Conservation (phyloP, 2,113 vertebrate species). For the Scomber scombrus region DNA sequence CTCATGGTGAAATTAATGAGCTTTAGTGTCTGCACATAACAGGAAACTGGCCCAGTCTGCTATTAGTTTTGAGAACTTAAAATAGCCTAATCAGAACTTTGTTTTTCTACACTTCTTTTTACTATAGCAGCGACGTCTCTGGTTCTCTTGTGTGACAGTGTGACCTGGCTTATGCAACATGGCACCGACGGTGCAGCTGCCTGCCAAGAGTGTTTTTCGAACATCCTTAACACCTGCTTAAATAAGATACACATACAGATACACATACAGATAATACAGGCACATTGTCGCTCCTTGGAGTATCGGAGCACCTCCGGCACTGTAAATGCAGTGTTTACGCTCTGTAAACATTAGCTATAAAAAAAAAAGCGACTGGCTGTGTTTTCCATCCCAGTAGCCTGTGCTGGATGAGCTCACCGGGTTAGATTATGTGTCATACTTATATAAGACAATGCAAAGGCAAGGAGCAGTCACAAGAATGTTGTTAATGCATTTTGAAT, state of each 20-base stretch:
- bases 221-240: slow-evolving; percentile 55
- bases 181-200: not conserved
- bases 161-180: slow-evolving; percentile 51
- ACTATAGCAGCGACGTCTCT: slow-evolving; percentile 30
- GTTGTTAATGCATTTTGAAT: slow-evolving; percentile 42
- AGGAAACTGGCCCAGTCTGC: slow-evolving; percentile 16
- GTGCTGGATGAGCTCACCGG: slow-evolving; percentile 58
- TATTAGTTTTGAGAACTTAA: slow-evolving; percentile 40
- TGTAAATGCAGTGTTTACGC: slow-evolving; percentile 25
- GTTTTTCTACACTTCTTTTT: slow-evolving; percentile 4
- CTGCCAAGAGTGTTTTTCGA: not conserved
- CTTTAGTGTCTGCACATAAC: not conserved
- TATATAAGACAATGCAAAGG: slow-evolving; percentile 52
- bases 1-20: not conserved
- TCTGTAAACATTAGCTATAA: slow-evolving; percentile 46
- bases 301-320: slow-evolving; percentile 24
- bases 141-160: slow-evolving; percentile 2
- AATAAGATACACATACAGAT: slow-evolving; percentile 38
- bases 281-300: slow-evolving; percentile 37
- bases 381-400: slow-evolving; percentile 20
- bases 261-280: slow-evolving; percentile 43
- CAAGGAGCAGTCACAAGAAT: slow-evolving; percentile 28
- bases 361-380: not conserved
- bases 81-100: slow-evolving; percentile 53
- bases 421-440: slow-evolving; percentile 58